Base-by-base conservation (phyloP, 2,113 vertebrate genomes). In the Lepisosteus osseus region DNA sequence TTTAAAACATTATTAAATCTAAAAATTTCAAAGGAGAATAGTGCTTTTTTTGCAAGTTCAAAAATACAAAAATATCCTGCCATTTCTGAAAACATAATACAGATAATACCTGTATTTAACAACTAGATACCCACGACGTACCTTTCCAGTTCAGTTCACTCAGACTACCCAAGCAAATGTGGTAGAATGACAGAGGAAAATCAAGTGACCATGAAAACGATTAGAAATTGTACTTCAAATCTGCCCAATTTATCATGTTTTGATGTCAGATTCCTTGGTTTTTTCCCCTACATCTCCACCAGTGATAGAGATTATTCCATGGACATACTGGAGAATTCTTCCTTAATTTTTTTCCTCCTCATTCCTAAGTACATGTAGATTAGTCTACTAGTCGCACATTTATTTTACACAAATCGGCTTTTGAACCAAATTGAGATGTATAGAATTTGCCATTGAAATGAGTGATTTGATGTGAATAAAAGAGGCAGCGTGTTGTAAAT, bases 361-460 rank as follows among this genome's bases (percentile, higher is more conserved):
- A 42, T n/a, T 65, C 64, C 56, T 71, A 75, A 79, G 71, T 74
- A 74, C 75, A 70, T 67, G 69, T 43, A 72, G 63, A 74, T 76
- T 74, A 74, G 54, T 43, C 65, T 67, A 74, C 40, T 54, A 64
- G 44, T 43, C 59, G 54, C 71, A 66, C 76, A 70, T 76, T 92
- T 91, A 92, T 90, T 91, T 89, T 91, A 92, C 87, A 85, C 87
- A 93, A 93, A 94, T 94, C 90, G 92, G 89, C 87, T 94, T 92
- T 93, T 93, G 92, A 87, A 88, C 88, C 89, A 93, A 91, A 93
- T 92, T 88, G 90, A 94, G 93, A 93, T 89, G 86, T 91, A 92
- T 89, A 89, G 92, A 92, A 92, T 94, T 93, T 92, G 87, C 90
- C 88, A 90, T 90, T 92, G 88, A 92, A 93, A 90, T 91, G 89